Evolutionary conservation across 1,140 invertebrate species (phyloP), one percentile per base, ranked within the genome.

Genomic region (Campoletis sonorensis): DNA sequence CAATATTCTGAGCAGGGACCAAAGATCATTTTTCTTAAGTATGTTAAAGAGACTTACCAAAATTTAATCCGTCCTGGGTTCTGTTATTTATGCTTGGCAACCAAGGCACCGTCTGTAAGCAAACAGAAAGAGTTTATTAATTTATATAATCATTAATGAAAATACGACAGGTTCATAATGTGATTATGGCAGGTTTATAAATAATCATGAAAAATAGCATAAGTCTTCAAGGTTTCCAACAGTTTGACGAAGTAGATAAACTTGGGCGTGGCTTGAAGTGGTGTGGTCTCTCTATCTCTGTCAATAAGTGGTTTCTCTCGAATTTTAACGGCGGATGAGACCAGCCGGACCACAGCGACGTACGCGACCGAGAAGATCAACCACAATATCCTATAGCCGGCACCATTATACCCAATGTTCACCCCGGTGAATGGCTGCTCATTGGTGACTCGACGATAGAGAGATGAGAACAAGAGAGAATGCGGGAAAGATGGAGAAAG

Each of bases 401-500:
- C 67, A 67, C 37, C 76, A 78, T 78, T 78, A 78, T 78, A 64
- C 61, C 37, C 49, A 61, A 33, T 77, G 76, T 64, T 64, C 58
- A 30, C 18, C 21, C 23, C 23, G 33, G 30, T 18, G 30, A 70
- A 30, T 75, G 40, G 58, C 5, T 37, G n/a, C 26, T n/a, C 58
- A 67, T 37, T 26, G 67, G 30, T 70, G 58, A 21, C 54, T 37
- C 51, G 37, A 64, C 23, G 33, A 78, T 78, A 15, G 73, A 61
- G 54, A 10, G 73, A 61, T 23, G 23, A 58, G 21, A n/a, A n/a
- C 68, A 26, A 37, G 30, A 21, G 10, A 83, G 81, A 77, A 80
- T 77, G 81, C 75, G 64, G 73, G 77, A 81, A 82, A 67, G 82
- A 83, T 83, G 81, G 84, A 23, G 67, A 70, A 71, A 84, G 70